Evolutionary conservation across 2,797 vertebrate species (phyloP), one percentile per base, ranked within the genome.

Genomic region (Darevskia mixta): DNA sequence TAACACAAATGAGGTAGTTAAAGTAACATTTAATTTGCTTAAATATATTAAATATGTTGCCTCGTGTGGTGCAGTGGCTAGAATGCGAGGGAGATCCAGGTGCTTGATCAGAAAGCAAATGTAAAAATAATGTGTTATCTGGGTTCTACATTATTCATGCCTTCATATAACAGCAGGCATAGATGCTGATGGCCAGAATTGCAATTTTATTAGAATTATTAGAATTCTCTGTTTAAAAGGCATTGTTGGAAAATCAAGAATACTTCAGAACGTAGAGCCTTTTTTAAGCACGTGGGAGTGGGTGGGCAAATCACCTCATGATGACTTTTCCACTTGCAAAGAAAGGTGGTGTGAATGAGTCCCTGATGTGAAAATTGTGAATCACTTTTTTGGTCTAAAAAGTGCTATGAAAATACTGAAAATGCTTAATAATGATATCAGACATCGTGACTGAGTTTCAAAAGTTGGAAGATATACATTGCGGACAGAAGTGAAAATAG

Each of bases 1-100:
- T 7, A 85, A 85, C 73, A 61, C 71, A 20, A 82, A 45, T 23
- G 11, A 67, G 18, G 86, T 64, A 82, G n/a, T 75, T 87, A 87
- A 76, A 73, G 49, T 73, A 43, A 64, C 18, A 81, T 87, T 32
- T 35, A 64, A 75, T 32, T 75, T 76, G n/a, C 35, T 43, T 66
- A 64, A 64, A 87, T 61, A 43, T 32, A 29, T 20, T 81, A 61
- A 61, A 87, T 61, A 61, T 25, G 29, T 23, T 81, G 20, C 5
- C 35, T 23, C 5, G 20, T 64, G 61, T 64, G 61, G 17, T 23
- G 61, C 20, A 23, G 61, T 23, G 6, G 61, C 61, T 64, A 64
- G 61, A 64, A 23, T 64, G 61, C 18, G 7, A 23, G 20, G 20
- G 61, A 64, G 61, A 64, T 23, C 61, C 61, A 64, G 61, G 61